Base-by-base conservation (phyloP, 2,113 vertebrate genomes). In the Dascyllus trimaculatus region DNA sequence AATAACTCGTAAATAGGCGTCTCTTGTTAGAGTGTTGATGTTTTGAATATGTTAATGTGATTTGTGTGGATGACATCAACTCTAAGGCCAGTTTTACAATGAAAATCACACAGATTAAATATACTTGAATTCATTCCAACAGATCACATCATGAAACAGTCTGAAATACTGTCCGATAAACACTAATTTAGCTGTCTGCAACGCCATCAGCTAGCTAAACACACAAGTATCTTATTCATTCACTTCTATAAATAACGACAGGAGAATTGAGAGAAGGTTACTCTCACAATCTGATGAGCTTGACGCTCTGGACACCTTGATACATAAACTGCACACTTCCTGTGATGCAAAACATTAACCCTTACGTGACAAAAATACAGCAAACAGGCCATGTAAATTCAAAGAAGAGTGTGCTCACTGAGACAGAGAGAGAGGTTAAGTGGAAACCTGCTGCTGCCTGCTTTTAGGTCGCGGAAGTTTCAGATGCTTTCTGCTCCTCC, bases 401-500 rank as follows among this genome's bases (percentile, higher is more conserved):
- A 40, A 80, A 62, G 51, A 51, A 48, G 18, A 14, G 35, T 38
- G 51, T 52, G 51, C 17, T 77, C 56, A 63, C 63, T 4, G 58
- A 76, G 43, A 62, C 32, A 64, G 59, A 66, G 29, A 74, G 54
- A 59, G 54, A 38, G 43, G 72, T 73, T 5, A 38, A 62, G 58
- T 3, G 80, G 82, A 85, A 73, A 87, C 81, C 69, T 71, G 80
- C 82, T 54, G 69, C 52, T 75, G 48, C 18, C 6, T 70, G 64
- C 57, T 80, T 76, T 70, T 19, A 70, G 51, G 24, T 15, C 60
- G 46, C 62, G 53, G 51, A 40, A 43, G 81, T 82, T 96, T 78
- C 70, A 75, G 67, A 78, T 78, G 78, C 65, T 65, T 59, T 65
- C 54, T 57, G 63, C 21, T 59, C 91, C 94, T 26, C 91, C 92